Conservation (phyloP, 2,113 vertebrate species). For the Centropus unirufus region DNA sequence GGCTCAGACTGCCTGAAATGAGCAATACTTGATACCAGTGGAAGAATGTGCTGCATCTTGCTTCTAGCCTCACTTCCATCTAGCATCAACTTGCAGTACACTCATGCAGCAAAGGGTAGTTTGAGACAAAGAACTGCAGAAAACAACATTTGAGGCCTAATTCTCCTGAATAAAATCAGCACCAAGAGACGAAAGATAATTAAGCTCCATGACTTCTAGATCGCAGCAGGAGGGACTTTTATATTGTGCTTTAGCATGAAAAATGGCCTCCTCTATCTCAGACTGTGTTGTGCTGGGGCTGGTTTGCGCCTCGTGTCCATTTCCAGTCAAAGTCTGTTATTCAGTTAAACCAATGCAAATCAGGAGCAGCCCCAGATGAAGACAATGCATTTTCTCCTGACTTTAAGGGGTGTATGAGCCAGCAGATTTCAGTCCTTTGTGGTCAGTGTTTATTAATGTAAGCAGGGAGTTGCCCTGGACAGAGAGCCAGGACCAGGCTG, state of each 20-base stretch:
- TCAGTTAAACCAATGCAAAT: constrained; percentile 68
- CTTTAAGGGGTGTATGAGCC: background rate
- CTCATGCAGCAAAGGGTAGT: background rate
- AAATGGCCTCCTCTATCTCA: background rate
- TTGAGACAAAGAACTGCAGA: background rate
- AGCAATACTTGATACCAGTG: background rate
- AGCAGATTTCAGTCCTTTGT: constrained; percentile 20
- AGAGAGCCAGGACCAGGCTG: background rate
- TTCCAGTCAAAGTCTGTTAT: constrained; percentile 42
- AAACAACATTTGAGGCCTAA: background rate
- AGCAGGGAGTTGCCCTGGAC: background rate
- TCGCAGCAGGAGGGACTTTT: background rate
- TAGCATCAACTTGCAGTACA: background rate
- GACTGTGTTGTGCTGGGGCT: background rate
- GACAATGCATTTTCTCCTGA: background rate
- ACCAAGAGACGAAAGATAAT: background rate
- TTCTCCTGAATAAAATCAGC: background rate
- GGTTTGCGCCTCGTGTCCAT: background rate
- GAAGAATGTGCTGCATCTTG: background rate
- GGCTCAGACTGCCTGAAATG: background rate
- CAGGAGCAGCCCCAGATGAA: constrained; percentile 7
- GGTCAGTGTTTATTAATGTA: background rate
- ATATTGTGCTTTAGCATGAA: background rate
- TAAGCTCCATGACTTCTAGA: background rate
- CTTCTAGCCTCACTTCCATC: background rate